Evolutionary conservation across 2,888 invertebrate genomes (phyloP).

Genomic region (Drosophila subsilvestris): DNA sequence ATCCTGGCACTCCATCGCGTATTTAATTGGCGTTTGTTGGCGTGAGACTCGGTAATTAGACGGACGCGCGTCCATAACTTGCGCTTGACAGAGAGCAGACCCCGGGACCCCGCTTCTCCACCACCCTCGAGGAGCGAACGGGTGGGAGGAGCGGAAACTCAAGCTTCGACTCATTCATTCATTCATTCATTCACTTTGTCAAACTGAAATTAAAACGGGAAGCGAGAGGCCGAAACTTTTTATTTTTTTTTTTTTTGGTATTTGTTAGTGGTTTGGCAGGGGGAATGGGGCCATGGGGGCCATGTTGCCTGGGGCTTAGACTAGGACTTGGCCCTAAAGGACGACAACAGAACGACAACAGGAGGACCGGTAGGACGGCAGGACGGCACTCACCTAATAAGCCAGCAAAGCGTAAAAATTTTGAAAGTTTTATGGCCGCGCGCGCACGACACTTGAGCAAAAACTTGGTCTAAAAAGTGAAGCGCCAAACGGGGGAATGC

Average conservation of each 20-base stretch:
- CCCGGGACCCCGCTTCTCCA: background rate
- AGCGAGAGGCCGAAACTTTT: slow-evolving; percentile 30
- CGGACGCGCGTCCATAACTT: slow-evolving; percentile 18
- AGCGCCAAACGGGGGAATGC: background rate
- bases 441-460: slow-evolving; percentile 37
- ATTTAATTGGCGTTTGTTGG: slow-evolving; percentile 25
- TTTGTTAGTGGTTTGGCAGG: background rate
- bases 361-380: slow-evolving; percentile 1
- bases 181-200: slow-evolving; percentile 44
- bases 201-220: slow-evolving; percentile 49
- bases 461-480: slow-evolving; percentile 26
- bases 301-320: slow-evolving; percentile 1
- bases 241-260: slow-evolving; percentile 19
- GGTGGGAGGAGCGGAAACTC: slow-evolving; percentile 22
- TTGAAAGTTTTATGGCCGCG: slow-evolving; percentile 50
- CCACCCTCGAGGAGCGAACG: background rate
- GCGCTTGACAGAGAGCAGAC: slow-evolving; percentile 2
- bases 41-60: slow-evolving; percentile 16
- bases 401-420: slow-evolving; percentile 53
- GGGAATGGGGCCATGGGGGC: background rate
- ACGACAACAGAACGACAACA: background rate
- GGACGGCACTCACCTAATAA: slow-evolving; percentile 55
- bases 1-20: slow-evolving; percentile 2
- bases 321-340: slow-evolving; percentile 9
- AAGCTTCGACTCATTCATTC: slow-evolving; percentile 42